A percentile compares a stretch with the other conserved stretches of the same genome.
Conservation (phyloP, 2,797 vertebrate genomes). For the Moxostoma hubbsi region DNA sequence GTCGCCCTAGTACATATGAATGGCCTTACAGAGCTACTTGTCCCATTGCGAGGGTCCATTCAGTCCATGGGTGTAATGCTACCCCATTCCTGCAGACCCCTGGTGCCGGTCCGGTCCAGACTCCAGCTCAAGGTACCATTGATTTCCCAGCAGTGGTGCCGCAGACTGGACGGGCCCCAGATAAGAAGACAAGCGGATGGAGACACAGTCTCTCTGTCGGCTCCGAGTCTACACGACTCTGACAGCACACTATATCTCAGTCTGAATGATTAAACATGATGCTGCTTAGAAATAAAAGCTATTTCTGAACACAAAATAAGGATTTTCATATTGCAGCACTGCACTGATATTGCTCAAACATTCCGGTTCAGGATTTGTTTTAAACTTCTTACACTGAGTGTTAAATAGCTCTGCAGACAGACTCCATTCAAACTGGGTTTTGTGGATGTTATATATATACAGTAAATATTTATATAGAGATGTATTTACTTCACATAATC, state of each 20-base stretch:
- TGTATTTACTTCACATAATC: too few species aligned
- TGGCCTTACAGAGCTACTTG: neutral
- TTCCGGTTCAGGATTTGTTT: too few species aligned
- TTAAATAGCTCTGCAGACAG: too few species aligned
- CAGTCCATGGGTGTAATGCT: constrained; percentile 6
- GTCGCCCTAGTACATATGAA: neutral
- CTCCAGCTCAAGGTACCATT: constrained; percentile 57
- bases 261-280: constrained; percentile 4
- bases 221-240: neutral
- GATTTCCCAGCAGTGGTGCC: constrained; percentile 56
- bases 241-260: constrained; percentile 12
- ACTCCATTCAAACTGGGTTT: too few species aligned
- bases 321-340: too few species aligned
- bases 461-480: too few species aligned
- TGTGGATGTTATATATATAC: too few species aligned
- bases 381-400: too few species aligned
- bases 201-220: constrained; percentile 36
- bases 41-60: neutral
- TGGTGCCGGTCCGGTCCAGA: constrained; percentile 51
- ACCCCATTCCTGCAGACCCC: constrained; percentile 33
- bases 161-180: constrained; percentile 52
- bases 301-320: neutral
- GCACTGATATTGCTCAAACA: too few species aligned
- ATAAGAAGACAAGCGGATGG: constrained; percentile 52
- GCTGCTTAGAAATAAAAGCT: constrained; percentile 1